A percentile compares a stretch with the other conserved stretches of the same genome.
Evolutionary conservation across 2,113 vertebrate species (phyloP).

Genomic region (Todiramphus chloris): DNA sequence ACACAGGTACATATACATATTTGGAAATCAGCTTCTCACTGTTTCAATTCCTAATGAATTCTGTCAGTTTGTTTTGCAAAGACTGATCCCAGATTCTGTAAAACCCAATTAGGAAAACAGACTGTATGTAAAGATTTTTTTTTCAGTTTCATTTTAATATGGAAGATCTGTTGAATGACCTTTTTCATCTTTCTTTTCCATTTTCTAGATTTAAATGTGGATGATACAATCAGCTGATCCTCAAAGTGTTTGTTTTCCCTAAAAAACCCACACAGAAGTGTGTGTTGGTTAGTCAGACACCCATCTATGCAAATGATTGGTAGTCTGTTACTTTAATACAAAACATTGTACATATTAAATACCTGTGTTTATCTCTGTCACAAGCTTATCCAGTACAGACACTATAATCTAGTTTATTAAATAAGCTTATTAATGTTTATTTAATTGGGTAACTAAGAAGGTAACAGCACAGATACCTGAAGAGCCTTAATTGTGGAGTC

Average conservation of each 20-base stretch:
- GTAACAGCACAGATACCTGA: neutral
- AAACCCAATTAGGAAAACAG: neutral
- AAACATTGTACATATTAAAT: neutral
- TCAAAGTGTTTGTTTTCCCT: neutral
- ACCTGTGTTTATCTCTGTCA: neutral
- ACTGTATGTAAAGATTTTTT: neutral
- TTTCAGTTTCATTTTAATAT: neutral
- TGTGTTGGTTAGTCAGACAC: neutral
- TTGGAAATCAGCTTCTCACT: neutral
- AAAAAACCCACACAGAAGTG: fast-evolving
- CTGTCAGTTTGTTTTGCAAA: neutral
- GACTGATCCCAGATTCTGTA: neutral
- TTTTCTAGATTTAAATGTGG: neutral
- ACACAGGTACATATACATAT: neutral
- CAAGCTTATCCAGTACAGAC: neutral
- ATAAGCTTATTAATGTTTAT: neutral
- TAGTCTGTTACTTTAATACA: neutral
- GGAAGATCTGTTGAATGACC: neutral
- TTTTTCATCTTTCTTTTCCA: neutral
- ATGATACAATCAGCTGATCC: neutral
- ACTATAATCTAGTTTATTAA: neutral
- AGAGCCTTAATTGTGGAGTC: neutral
- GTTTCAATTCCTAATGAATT: neutral
- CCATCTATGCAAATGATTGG: neutral
- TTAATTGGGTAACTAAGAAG: neutral